These are phyloP conservation scores for Pseudochirops corinnae DNA, from an alignment of 2,797 vertebrate genomes.

Conservation along the genomic window DNA sequence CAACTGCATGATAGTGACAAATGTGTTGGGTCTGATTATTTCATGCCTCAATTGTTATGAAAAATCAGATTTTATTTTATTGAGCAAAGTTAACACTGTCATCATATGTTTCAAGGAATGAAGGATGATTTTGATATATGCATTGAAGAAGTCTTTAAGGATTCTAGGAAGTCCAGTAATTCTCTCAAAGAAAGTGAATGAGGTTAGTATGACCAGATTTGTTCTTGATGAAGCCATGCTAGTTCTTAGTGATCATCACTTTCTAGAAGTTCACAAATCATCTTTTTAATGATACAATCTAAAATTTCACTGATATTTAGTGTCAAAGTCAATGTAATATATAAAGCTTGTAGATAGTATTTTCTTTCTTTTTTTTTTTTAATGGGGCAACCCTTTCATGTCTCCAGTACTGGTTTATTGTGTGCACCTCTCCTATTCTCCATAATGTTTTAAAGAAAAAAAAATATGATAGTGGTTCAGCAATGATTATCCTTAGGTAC, in stretches of 20 bases:
- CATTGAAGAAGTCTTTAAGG: neutral
- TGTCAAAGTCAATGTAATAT: neutral
- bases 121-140: neutral
- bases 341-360: neutral
- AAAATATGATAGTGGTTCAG: neutral
- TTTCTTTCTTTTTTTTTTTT: neutral
- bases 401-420: neutral
- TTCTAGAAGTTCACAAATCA: neutral
- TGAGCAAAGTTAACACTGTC: neutral
- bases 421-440: neutral
- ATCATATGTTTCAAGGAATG: neutral
- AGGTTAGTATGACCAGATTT: neutral
- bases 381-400: neutral
- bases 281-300: neutral
- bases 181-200: neutral
- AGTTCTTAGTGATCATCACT: neutral
- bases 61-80: neutral
- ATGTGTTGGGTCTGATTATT: neutral
- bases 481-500: neutral
- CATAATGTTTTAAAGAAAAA: neutral
- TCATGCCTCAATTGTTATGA: neutral
- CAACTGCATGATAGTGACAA: neutral
- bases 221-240: neutral
- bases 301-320: neutral
- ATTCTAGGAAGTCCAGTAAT: neutral